A percentile compares a stretch with the other conserved stretches of the same genome.
Evolutionary conservation across 2,888 invertebrate genomes (phyloP).

Genomic region (Pasiphila rectangulata): DNA sequence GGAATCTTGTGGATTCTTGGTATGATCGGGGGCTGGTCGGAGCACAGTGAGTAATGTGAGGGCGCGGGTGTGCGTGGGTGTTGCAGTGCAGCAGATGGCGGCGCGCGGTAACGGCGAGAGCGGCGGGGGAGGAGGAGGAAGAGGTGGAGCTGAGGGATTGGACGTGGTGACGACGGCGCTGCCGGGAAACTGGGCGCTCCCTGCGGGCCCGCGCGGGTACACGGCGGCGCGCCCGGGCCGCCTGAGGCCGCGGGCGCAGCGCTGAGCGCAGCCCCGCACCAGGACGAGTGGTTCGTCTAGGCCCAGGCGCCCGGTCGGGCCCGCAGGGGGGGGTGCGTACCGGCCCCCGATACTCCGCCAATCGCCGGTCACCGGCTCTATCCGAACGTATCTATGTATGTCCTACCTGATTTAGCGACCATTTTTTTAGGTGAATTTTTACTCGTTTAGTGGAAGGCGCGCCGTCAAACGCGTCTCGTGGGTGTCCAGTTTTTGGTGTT

Average conservation of each 20-base stretch:
- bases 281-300: conserved; percentile 95
- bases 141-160: conserved; percentile 77
- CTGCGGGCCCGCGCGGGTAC: conserved; percentile 90
- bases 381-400: conserved; percentile 53
- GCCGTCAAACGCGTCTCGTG: conserved; percentile 65
- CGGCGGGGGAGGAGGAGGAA: conserved; percentile 46
- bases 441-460: conserved; percentile 73
- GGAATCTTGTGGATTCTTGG: too few species aligned
- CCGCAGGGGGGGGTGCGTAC: conserved; percentile 69
- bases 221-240: conserved; percentile 91
- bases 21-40: conserved; percentile 5
- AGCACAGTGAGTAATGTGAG: conserved; percentile 12
- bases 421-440: conserved; percentile 76
- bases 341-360: conserved; percentile 50
- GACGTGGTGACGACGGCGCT: conserved; percentile 72
- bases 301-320: conserved; percentile 64
- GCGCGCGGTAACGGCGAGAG: conserved; percentile 82
- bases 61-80: conserved; percentile 29
- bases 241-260: conserved; percentile 96
- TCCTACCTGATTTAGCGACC: conserved; percentile 67
- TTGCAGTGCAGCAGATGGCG: conserved; percentile 86
- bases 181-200: conserved; percentile 98
- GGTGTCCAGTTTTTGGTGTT: conserved; percentile 74
- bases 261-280: conserved; percentile 89
- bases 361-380: conserved; percentile 27